A percentile compares a stretch with the other conserved stretches of the same genome.
These are phyloP conservation scores for Drosophila auraria DNA, from an alignment of 1,140 invertebrate species.

Conservation along the genomic window DNA sequence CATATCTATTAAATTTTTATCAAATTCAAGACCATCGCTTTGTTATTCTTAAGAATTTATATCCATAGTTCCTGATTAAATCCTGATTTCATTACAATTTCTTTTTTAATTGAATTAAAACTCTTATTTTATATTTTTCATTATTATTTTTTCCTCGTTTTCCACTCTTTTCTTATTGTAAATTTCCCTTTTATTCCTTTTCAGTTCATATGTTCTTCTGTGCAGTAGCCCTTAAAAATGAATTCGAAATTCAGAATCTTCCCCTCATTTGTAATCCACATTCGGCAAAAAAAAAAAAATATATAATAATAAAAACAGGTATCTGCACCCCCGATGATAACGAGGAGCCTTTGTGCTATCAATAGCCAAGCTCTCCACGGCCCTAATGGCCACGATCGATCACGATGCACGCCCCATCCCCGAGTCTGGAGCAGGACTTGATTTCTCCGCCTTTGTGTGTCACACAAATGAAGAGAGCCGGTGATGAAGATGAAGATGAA, in stretches of 20 bases:
- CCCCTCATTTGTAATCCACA: conserved; percentile 9
- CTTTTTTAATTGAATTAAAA: too few relatives aligned
- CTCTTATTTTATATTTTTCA: too few relatives aligned
- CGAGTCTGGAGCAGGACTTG: conserved; percentile 18
- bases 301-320: background rate
- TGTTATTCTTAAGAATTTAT: too few relatives aligned
- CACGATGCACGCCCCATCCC: conserved; percentile 22
- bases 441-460: conserved; percentile 65
- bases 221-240: background rate
- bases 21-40: too few relatives aligned
- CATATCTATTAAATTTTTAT: too few relatives aligned
- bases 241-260: too few relatives aligned
- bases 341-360: conserved; percentile 19
- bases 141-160: too few relatives aligned
- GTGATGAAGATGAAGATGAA: conserved; percentile 49
- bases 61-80: too few relatives aligned
- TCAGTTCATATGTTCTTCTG: background rate
- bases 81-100: too few relatives aligned
- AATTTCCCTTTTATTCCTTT: background rate
- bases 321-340: conserved; percentile 12
- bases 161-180: too few relatives aligned
- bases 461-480: conserved; percentile 79
- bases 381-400: conserved; percentile 39
- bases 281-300: background rate
- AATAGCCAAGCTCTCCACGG: conserved; percentile 23